Base-by-base conservation (phyloP, 2,888 invertebrate species). In the Diarsia dahlii region DNA sequence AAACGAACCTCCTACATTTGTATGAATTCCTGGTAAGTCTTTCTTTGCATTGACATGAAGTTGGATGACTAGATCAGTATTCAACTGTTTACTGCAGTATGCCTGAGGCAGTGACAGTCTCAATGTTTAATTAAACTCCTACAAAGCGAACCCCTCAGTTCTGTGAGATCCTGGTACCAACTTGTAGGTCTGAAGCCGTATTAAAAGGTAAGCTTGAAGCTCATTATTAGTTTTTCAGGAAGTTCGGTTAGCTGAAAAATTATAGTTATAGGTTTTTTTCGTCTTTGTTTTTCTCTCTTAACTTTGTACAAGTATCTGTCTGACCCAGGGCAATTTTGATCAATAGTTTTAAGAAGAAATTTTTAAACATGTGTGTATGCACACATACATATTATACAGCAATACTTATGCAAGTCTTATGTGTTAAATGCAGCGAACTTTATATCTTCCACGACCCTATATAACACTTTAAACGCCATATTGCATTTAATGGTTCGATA, bases 401-500 rank as follows among this genome's bases (percentile, higher is more conserved):
- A 68, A 68, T 23, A 52, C 2, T 2, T 28, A 28, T 28, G 28
- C 18, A 54, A 20, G 45, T 52, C 52, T n/a, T n/a, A n/a, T 6
- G 46, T 78, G 46, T 54, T 62, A 48, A 78, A 75, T 39, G 45
- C 69, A 60, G 34, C 28, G 9, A 54, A n/a, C 20, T 81, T 65
- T 63, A 71, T 76, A 39, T 52, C 62, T 52, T 64, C 2, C 1
- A 18, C 18, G 63, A 71, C 71, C 52, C 28, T 68, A 52, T 67
- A 46, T 20, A 63, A 78, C 50, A 50, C 72, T 72, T 62, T 56
- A 62, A 56, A 67, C 70, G 63, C 73, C 63, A 70, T 83, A 73
- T 63, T 48, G 52, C 63, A 63, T 48, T 82, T 62, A 63, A 79
- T 63, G 54, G 23, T 70, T 69, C 10, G 63, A 50, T 50, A 39